These are phyloP conservation scores for Rhodinocichla rosea DNA, from an alignment of 2,113 vertebrate species.

Conservation along the genomic window DNA sequence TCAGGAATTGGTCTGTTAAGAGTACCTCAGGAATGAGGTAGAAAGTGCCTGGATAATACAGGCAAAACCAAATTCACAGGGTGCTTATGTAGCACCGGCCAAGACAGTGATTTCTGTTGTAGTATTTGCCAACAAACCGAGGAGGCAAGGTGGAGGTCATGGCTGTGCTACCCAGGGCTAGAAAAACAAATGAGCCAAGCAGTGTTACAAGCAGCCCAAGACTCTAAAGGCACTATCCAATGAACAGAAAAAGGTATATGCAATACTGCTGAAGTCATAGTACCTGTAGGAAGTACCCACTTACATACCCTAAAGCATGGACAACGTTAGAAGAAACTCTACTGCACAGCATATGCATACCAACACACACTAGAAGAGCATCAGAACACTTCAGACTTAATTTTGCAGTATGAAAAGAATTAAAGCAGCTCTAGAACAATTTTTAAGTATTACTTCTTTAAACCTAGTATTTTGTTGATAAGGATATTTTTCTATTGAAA, in stretches of 20 bases:
- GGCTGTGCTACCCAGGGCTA: rapidly evolving
- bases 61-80: background rate
- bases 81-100: rapidly evolving
- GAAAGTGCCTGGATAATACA: background rate
- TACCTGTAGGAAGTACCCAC: background rate
- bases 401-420: background rate
- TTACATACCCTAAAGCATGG: rapidly evolving
- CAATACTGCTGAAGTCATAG: background rate
- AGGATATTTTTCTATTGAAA: background rate
- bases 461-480: background rate
- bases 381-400: background rate
- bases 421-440: background rate
- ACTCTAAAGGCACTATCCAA: background rate
- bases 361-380: background rate
- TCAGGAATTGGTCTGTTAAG: background rate
- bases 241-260: background rate
- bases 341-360: rapidly evolving
- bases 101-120: background rate
- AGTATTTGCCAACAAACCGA: background rate
- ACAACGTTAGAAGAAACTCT: background rate
- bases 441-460: background rate
- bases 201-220: background rate
- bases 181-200: background rate
- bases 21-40: background rate
- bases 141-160: background rate